Evolutionary conservation across 2,113 vertebrate species (phyloP), one percentile per base, ranked within the genome.

Genomic region (Brachyistius frenatus): DNA sequence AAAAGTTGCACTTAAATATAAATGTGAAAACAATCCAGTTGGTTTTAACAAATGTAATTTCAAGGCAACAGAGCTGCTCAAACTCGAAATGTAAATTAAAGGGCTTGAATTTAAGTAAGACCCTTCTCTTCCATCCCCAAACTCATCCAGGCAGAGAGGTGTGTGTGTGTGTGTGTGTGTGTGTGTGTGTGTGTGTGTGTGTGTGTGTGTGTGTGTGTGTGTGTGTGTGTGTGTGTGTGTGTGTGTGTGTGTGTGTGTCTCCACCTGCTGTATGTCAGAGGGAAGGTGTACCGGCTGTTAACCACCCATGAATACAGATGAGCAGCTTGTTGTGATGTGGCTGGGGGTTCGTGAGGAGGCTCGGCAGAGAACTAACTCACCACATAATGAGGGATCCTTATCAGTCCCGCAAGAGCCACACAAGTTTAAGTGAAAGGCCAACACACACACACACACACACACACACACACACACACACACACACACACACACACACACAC

Each of bases 311-410:
- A 90, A 92, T 92, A 90, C 91, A 91, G 73, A 92, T 91, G 85
- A 92, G 86, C 76, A 58, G 78, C 78, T 74, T 32, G 79, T 81
- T 89, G 86, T 80, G 85, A 89, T 85, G 85, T 84, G 83, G 81
- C 71, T 62, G 8, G 72, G 76, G 79, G 81, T 73, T 88, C 65
- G 81, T 84, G 89, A 84, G 10, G 61, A 76, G 66, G 69, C 62
- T 86, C 72, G 44, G 83, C 83, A 62, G 71, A 87, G 85, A 89
- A 75, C 88, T 89, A 88, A 88, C 89, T 83, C 79, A 47, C 86
- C 88, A 87, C 86, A 76, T 91, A 92, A 90, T 90, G 89, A 91
- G 85, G 86, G 91, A 92, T 91, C 72, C 88, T 90, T 89, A 92
- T 92, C 91, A 16, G 66, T 66, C 61, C 50, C n/a, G 78, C 66